phyloP scores from a whole-genome alignment of 2,797 vertebrate species.

The Octomys mimax region DNA sequence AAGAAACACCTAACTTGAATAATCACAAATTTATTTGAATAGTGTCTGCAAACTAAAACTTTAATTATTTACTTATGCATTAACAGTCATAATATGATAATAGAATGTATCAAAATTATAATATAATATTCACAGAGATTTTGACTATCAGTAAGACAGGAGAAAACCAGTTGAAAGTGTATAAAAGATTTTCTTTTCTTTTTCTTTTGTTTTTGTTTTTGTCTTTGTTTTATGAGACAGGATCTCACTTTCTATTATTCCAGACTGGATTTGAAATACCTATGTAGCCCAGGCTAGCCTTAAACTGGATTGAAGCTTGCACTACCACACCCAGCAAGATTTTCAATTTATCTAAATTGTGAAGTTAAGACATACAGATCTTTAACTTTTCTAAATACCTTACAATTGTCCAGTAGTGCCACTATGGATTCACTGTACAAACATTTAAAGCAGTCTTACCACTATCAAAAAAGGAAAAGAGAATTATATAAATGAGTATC shows the following conservation, averaged over 20 bases:
- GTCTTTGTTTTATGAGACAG: neutral
- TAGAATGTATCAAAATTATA: neutral
- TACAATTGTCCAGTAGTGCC: neutral
- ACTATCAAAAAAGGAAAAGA: slow-evolving; percentile 58
- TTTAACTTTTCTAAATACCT: slow-evolving; percentile 58
- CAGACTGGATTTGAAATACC: neutral
- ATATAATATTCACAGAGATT: neutral
- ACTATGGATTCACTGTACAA: slow-evolving; percentile 19
- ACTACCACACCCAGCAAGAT: neutral
- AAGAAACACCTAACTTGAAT: slow-evolving; percentile 17
- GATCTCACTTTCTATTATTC: neutral
- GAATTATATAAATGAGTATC: slow-evolving; percentile 56
- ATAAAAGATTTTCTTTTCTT: neutral
- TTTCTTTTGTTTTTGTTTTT: neutral
- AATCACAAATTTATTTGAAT: slow-evolving; percentile 38
- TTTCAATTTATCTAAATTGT: slow-evolving; percentile 31
- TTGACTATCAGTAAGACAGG: slow-evolving; percentile 44
- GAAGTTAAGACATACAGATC: neutral
- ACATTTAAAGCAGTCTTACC: slow-evolving; percentile 50
- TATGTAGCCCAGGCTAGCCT: neutral
- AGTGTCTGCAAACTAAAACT: neutral
- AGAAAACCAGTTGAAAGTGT: neutral
- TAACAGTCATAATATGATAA: slow-evolving; percentile 17
- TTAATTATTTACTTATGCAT: neutral
- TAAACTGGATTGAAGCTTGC: neutral